Evolutionary conservation across 2,113 vertebrate genomes (phyloP), one percentile per base, ranked within the genome.

Genomic region (Tenrec ecaudatus): DNA sequence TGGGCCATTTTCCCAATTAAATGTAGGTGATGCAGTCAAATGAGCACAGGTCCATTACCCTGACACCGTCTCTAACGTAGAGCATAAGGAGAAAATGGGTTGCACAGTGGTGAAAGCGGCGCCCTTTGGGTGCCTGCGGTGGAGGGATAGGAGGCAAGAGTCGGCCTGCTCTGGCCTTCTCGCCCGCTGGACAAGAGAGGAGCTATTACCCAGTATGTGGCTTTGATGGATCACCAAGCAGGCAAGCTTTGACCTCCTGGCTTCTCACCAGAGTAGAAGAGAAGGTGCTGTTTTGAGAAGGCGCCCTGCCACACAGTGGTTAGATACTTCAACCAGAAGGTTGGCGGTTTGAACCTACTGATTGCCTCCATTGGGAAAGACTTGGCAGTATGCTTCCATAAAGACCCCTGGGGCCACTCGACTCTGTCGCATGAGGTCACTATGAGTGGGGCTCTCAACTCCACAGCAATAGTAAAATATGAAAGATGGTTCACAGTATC

Each of bases 1-100:
- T 97, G 95, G 98, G 97, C 97, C 97, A 95, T 98, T 97, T 97
- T 97, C 97, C 97, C 95, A 97, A 92, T 97, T 97, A 98, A 90
- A 96, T 97, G 97, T 84, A 92, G 96, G 96, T 93, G 97, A 97
- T 97, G 95, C 97, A 94, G 86, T 97, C 94, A 98, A 97, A 97
- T 96, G 93, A 97, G 97, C 92, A 36, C 87, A 58, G 92, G 96
- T 97, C 90, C 97, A 73, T 98, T 98, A 92, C 95, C 95, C 95
- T 91, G 81, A 92, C 95, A 94, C 95, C 88, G 76, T 97, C 93
- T 96, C 57, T 90, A 78, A 68, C 29, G 68, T 82, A 88, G 89
- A 93, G 62, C n/a, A 19, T 2, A 82, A 38, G 58, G 12, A 85
- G 81, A 25, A 40, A 64, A 3, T 17, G 81, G 31, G 15, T 31